Conservation (phyloP, 2,797 vertebrate species). For the Dryobates pubescens region DNA sequence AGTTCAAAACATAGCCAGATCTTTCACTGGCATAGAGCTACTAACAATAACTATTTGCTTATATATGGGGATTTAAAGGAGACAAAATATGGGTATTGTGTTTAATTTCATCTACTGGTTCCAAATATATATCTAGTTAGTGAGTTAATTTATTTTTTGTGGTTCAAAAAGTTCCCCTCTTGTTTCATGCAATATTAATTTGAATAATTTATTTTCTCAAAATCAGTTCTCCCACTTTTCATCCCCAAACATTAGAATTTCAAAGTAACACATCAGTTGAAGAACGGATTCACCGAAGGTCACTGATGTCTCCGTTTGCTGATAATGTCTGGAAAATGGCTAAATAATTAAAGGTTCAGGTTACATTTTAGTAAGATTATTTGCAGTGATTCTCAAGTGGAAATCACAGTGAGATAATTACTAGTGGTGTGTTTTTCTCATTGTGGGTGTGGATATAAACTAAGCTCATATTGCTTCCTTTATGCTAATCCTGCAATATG, state of each 20-base stretch:
- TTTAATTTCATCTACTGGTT: neutral
- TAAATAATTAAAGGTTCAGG: neutral
- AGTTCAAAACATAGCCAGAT: neutral
- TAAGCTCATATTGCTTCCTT: neutral
- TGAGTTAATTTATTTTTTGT: neutral
- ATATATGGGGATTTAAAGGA: neutral
- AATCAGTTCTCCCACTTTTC: neutral
- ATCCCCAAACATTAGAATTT: neutral
- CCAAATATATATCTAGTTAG: neutral
- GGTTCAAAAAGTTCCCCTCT: neutral
- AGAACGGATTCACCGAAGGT: neutral
- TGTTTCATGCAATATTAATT: neutral
- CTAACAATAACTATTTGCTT: neutral
- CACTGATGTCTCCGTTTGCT: neutral
- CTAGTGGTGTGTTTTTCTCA: neutral
- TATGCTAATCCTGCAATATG: neutral
- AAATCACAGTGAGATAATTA: neutral
- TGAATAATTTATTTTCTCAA: neutral
- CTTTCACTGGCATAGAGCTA: neutral
- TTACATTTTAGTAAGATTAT: constrained; percentile 2
- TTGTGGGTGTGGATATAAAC: neutral
- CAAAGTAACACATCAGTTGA: neutral
- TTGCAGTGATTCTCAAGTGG: neutral
- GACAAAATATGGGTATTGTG: neutral
- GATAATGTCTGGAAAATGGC: neutral